These are phyloP conservation scores for Lucilia sericata DNA, from an alignment of 1,140 invertebrate species.

Conservation along the genomic window DNA sequence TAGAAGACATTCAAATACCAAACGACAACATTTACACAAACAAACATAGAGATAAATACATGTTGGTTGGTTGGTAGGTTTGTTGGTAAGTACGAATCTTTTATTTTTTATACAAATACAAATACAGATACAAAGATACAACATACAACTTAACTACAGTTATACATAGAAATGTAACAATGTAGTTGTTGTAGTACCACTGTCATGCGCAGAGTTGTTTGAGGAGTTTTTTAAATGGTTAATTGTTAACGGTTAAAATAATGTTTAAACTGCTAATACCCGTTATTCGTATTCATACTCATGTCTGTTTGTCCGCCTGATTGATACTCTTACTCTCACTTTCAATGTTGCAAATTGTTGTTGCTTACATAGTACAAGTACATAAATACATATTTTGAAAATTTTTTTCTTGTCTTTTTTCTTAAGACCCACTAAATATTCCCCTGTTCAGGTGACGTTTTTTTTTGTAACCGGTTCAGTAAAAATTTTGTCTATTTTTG, in stretches of 20 bases:
- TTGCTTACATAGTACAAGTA: neutral
- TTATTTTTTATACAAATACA: no score
- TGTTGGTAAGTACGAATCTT: neutral
- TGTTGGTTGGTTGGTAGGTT: neutral
- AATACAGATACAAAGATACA: neutral
- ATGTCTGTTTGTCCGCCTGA: neutral
- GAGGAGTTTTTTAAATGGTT: constrained; percentile 14
- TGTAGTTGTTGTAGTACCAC: neutral
- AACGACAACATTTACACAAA: neutral
- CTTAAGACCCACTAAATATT: neutral
- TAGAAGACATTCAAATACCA: constrained; percentile 19
- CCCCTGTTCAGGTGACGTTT: neutral
- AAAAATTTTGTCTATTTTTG: neutral
- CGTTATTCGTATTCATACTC: constrained; percentile 23
- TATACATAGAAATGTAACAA: neutral
- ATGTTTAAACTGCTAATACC: constrained; percentile 7
- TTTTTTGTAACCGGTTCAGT: constrained; percentile 23
- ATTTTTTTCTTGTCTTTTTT: no score
- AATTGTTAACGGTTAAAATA: constrained; percentile 29
- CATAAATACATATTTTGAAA: neutral
- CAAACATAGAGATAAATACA: no score
- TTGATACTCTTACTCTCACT: constrained; percentile 39
- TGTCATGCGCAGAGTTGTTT: neutral
- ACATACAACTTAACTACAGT: neutral
- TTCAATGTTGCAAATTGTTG: constrained; percentile 30